Conservation (phyloP, 2,797 vertebrate genomes). For the Ficedula albicollis region DNA sequence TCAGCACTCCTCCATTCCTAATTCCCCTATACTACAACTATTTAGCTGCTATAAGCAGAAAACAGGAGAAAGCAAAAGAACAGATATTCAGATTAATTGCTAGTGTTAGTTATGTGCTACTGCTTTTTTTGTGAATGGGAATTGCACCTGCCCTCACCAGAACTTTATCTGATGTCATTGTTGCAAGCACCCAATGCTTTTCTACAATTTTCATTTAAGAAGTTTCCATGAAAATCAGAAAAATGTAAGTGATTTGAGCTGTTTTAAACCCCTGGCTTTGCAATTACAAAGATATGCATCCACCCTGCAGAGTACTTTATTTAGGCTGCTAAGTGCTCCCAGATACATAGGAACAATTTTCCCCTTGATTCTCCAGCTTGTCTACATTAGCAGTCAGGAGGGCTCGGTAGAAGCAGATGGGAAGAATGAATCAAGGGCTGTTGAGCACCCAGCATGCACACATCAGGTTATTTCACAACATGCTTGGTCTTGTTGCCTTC, state of each 20-base stretch:
- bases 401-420: accelerated
- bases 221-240: not conserved
- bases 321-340: not conserved
- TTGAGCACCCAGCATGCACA: not conserved
- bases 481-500: not conserved
- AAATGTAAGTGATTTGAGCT: not conserved
- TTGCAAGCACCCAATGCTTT: not conserved
- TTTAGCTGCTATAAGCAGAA: not conserved
- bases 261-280: not conserved
- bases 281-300: not conserved
- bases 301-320: not conserved
- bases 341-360: not conserved
- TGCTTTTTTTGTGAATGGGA: not conserved
- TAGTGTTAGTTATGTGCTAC: not conserved
- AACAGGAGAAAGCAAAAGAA: not conserved
- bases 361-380: not conserved
- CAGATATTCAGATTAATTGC: not conserved
- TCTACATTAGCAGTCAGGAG: not conserved
- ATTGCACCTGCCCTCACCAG: not conserved
- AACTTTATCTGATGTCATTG: not conserved
- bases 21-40: not conserved
- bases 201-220: not conserved
- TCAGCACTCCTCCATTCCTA: not conserved
- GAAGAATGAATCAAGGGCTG: not conserved
- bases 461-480: not conserved